Evolutionary conservation across 2,113 vertebrate species (phyloP).

Genomic region (Indicator maculatus): DNA sequence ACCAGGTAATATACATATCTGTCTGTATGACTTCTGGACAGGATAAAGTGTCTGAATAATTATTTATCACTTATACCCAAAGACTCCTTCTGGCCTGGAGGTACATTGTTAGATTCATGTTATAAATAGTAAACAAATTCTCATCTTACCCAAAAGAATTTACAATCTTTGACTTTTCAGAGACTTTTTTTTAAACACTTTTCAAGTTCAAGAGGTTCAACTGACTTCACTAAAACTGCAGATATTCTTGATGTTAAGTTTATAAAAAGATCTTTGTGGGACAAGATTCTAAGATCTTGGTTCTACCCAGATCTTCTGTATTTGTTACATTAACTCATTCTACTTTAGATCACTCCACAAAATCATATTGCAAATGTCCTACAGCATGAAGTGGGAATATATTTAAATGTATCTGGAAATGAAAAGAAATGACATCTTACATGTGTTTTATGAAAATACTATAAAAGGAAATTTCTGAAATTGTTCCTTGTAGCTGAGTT

Average conservation of each 20-base stretch:
- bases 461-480: not conserved
- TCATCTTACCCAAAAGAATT: not conserved
- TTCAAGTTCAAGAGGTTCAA: not conserved
- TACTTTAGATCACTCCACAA: not conserved
- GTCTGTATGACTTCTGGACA: not conserved
- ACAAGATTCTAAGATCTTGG: not conserved
- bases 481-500: not conserved
- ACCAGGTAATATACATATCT: not conserved
- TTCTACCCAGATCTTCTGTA: not conserved
- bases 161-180: not conserved
- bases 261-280: not conserved
- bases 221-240: not conserved
- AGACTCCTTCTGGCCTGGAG: not conserved
- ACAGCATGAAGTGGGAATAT: not conserved
- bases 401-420: not conserved
- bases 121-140: not conserved
- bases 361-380: not conserved
- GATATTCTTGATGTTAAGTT: not conserved
- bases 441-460: not conserved
- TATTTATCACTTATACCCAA: not conserved
- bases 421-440: not conserved
- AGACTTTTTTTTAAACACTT: not conserved
- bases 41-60: not conserved
- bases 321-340: not conserved
- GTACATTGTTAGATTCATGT: not conserved